Conservation (phyloP, 1,140 invertebrate genomes). For the Lanistes nyassanus region DNA sequence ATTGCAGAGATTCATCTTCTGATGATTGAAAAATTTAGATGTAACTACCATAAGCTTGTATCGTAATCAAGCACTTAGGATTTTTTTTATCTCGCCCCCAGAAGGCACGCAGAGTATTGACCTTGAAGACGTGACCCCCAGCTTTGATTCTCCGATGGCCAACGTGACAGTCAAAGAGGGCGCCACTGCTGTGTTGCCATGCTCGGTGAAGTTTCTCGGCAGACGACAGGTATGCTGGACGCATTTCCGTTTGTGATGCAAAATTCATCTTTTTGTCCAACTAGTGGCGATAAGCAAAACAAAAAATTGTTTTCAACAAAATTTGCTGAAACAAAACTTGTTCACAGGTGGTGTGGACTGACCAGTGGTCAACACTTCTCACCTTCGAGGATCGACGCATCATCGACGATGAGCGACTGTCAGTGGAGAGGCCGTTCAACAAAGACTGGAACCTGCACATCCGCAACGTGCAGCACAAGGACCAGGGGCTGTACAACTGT, state of each 20-base stretch:
- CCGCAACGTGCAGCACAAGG: constrained; percentile 51
- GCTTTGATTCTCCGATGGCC: constrained; percentile 85
- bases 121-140: constrained; percentile 42
- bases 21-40: no score
- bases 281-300: no score
- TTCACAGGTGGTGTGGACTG: constrained; percentile 62
- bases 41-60: no score
- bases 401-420: constrained; percentile 61
- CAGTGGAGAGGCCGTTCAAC: constrained; percentile 58
- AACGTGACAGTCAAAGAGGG: constrained; percentile 93
- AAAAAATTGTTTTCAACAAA: no score
- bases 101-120: constrained; percentile 15
- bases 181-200: constrained; percentile 87
- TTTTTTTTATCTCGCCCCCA: background rate
- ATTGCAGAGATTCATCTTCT: no score
- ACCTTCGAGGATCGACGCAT: constrained; percentile 59
- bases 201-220: constrained; percentile 90
- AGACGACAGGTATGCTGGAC: constrained; percentile 80
- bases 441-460: constrained; percentile 65
- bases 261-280: no score
- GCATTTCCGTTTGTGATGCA: no score
- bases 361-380: constrained; percentile 55
- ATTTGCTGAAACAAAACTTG: no score
- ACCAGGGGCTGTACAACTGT: constrained; percentile 61
- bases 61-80: no score